Conservation (phyloP, 2,888 invertebrate species). For the Nomada ruficornis region DNA sequence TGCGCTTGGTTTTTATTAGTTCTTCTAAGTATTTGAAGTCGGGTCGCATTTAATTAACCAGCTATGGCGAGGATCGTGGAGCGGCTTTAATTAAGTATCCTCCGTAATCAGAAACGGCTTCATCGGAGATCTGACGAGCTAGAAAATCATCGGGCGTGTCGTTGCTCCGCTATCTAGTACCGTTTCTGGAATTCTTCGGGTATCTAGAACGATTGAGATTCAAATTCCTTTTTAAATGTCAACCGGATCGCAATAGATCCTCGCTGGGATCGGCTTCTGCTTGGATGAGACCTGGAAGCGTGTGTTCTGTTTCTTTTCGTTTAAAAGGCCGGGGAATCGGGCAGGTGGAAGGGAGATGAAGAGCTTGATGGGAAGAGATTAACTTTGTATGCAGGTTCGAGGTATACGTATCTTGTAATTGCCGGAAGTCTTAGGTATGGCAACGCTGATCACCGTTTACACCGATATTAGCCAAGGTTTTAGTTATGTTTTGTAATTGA, state of each 20-base stretch:
- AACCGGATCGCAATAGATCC: neutral
- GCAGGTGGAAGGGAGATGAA: too few relatives aligned
- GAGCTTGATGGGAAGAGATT: neutral
- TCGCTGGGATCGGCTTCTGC: too few relatives aligned
- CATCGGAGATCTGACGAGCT: constrained; percentile 16
- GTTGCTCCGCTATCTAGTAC: constrained; percentile 17
- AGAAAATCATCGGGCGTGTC: constrained; percentile 34
- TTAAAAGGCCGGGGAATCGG: neutral
- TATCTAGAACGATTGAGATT: constrained; percentile 1
- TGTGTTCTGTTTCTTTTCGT: neutral
- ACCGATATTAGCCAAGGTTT: neutral
- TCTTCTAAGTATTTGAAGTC: too few relatives aligned
- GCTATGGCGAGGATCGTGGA: neutral
- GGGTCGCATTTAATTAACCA: neutral
- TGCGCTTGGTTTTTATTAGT: too few relatives aligned
- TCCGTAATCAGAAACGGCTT: neutral
- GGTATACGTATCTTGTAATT: neutral
- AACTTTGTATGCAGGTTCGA: neutral
- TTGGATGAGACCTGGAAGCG: too few relatives aligned
- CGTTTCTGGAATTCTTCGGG: constrained; percentile 11
- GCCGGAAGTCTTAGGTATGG: neutral
- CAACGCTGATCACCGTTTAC: neutral
- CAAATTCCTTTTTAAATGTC: neutral
- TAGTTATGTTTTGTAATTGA: constrained; percentile 9
- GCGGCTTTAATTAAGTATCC: neutral